phyloP scores from a whole-genome alignment of 2,797 vertebrate species.

The Streptopelia turtur region DNA sequence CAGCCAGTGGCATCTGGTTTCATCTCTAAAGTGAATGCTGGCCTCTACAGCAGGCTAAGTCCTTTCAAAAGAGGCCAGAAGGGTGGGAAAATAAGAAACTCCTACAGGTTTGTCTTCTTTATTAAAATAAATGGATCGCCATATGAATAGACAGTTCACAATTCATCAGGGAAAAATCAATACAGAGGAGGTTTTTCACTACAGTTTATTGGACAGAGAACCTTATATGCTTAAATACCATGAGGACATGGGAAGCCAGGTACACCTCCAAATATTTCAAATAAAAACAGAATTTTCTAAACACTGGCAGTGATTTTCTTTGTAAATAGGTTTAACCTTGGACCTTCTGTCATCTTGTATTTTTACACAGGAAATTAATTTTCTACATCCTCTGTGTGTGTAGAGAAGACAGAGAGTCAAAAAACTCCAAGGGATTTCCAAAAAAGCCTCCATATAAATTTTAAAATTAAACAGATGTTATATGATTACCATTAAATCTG shows the following conservation, averaged over 20 bases:
- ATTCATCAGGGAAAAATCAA: constrained; percentile 63
- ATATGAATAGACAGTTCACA: constrained; percentile 67
- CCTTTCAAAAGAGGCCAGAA: constrained; percentile 38
- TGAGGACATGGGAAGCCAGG: constrained; percentile 67
- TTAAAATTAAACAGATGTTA: constrained; percentile 89
- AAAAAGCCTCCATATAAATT: constrained; percentile 82
- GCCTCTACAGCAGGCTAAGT: neutral
- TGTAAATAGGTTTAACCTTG: constrained; percentile 83
- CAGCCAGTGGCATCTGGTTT: constrained; percentile 48
- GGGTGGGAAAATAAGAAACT: constrained; percentile 47
- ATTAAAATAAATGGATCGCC: constrained; percentile 69
- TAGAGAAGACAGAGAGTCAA: constrained; percentile 74
- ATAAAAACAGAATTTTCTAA: constrained; percentile 76
- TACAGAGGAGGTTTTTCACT: constrained; percentile 33
- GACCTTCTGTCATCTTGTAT: constrained; percentile 81
- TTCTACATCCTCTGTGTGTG: constrained; percentile 77
- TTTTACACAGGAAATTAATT: constrained; percentile 88
- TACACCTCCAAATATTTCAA: constrained; percentile 76
- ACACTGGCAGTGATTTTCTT: constrained; percentile 78
- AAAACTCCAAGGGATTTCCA: constrained; percentile 80
- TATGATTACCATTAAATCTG: constrained; percentile 82
- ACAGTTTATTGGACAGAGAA: constrained; percentile 59
- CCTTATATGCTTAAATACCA: constrained; percentile 63
- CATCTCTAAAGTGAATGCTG: neutral
- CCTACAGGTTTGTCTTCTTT: constrained; percentile 58